These are phyloP conservation scores for Artemia franciscana DNA, from an alignment of 1,140 invertebrate species.

Conservation along the genomic window DNA sequence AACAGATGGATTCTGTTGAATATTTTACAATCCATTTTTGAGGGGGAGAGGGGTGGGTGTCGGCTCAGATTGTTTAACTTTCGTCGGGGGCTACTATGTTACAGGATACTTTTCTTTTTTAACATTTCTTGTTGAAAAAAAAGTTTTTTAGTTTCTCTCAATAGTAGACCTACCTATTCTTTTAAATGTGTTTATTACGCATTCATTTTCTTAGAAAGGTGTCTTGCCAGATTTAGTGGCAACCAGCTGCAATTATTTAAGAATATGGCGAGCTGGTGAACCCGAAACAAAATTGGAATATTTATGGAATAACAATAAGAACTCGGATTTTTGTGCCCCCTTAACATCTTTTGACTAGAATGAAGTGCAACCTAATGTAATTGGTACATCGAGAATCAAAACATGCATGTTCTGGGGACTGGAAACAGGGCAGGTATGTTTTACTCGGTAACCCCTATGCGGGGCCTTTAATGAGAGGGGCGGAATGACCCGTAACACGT, in stretches of 20 bases:
- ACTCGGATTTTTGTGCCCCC: slow-evolving; percentile 96
- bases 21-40: too few relatives aligned
- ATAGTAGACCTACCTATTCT: too few relatives aligned
- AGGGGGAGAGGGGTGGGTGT: too few relatives aligned
- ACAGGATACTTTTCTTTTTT: too few relatives aligned
- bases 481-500: too few relatives aligned
- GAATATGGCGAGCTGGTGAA: slow-evolving; percentile 85
- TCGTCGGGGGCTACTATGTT: too few relatives aligned
- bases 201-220: slow-evolving; percentile 44
- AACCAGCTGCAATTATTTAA: slow-evolving; percentile 82
- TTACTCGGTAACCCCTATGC: not conserved
- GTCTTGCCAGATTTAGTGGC: slow-evolving; percentile 75
- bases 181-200: too few relatives aligned
- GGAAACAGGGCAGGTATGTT: slow-evolving; percentile 55
- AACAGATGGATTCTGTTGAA: too few relatives aligned
- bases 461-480: too few relatives aligned
- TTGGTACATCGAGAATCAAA: slow-evolving; percentile 95
- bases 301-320: slow-evolving; percentile 96
- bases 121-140: too few relatives aligned
- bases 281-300: slow-evolving; percentile 82
- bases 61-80: too few relatives aligned
- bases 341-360: slow-evolving; percentile 99
- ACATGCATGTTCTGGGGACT: slow-evolving; percentile 99
- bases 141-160: too few relatives aligned
- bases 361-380: slow-evolving; percentile 92